Base-by-base conservation (phyloP, 2,888 invertebrate species). In the Apamea epomidion region DNA sequence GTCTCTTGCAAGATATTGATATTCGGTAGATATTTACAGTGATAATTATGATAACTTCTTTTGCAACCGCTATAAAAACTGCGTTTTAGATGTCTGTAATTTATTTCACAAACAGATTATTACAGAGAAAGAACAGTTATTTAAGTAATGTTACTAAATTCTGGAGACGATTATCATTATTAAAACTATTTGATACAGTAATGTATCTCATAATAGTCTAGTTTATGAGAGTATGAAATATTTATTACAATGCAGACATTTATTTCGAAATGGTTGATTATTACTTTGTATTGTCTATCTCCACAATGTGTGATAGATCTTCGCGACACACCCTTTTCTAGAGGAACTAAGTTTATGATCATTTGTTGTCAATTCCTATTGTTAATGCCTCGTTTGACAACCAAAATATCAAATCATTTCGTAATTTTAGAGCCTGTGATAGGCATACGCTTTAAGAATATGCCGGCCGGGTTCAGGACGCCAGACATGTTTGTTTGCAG, bases 201-300 rank as follows among this genome's bases (percentile, higher is more conserved):
- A 71, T 71, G 84, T 64, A 25, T 45, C n/a, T 77, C 68, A 71
- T 76, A 80, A 58, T 76, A 80, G 64, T 72, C 64, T n/a, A 73
- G 69, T 83, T 83, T 69, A 21, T 54, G 60, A 58, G 29, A 69
- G 60, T 68, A 37, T 69, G n/a, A 72, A 72, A 69, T 58, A 69
- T 68, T 48, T 62, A 76, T 73, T 58, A 72, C 83, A 67, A 68
- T 48, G 65, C 62, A 75, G 71, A 83, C 67, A n/a, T n/a, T n/a
- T 45, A 71, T 83, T 83, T 80, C 85, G 62, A 85, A 81, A 81
- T 64, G 45, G 51, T 16, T 80, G n/a, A 81, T 69, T 80, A 80
- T 25, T 16, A 54, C 42, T 81, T 78, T 45, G 80, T 54, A 85
- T 69, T 85, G 60, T 85, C 29, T 69, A 54, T 37, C 29, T 18